These are phyloP conservation scores for Aspidiotus rigidus DNA, from an alignment of 2,888 invertebrate genomes.

Conservation along the genomic window DNA sequence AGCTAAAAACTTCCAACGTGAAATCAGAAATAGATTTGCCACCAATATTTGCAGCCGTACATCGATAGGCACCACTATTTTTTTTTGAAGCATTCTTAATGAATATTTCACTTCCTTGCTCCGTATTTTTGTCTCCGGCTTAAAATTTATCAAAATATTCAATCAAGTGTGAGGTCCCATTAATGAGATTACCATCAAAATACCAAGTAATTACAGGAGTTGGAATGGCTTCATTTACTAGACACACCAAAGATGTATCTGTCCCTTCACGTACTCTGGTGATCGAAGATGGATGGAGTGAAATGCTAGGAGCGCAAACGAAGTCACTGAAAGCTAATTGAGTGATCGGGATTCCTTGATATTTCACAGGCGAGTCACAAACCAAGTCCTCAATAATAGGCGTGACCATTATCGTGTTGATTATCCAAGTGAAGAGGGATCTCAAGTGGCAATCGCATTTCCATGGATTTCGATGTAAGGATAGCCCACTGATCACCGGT, in stretches of 20 bases:
- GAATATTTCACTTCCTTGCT: constrained; percentile 67
- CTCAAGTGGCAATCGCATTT: constrained; percentile 74
- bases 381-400: constrained; percentile 69
- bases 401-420: constrained; percentile 60
- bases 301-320: constrained; percentile 71
- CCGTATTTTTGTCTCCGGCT: constrained; percentile 56
- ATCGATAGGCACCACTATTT: constrained; percentile 77
- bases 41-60: constrained; percentile 78
- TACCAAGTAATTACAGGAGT: constrained; percentile 74
- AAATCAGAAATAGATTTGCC: constrained; percentile 71
- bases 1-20: constrained; percentile 60
- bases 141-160: constrained; percentile 49
- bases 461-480: constrained; percentile 80
- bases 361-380: constrained; percentile 60
- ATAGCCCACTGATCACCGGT: constrained; percentile 65
- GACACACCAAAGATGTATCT: constrained; percentile 71
- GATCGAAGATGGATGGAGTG: constrained; percentile 58
- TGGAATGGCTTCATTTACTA: constrained; percentile 70
- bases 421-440: constrained; percentile 66
- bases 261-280: constrained; percentile 67
- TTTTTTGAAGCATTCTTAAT: constrained; percentile 66
- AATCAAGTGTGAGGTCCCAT: constrained; percentile 57
- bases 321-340: constrained; percentile 59
- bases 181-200: constrained; percentile 67
- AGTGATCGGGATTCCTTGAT: constrained; percentile 59